Evolutionary conservation across 1,140 invertebrate genomes (phyloP), one percentile per base, ranked within the genome.

Genomic region (Heterodera schachtii): DNA sequence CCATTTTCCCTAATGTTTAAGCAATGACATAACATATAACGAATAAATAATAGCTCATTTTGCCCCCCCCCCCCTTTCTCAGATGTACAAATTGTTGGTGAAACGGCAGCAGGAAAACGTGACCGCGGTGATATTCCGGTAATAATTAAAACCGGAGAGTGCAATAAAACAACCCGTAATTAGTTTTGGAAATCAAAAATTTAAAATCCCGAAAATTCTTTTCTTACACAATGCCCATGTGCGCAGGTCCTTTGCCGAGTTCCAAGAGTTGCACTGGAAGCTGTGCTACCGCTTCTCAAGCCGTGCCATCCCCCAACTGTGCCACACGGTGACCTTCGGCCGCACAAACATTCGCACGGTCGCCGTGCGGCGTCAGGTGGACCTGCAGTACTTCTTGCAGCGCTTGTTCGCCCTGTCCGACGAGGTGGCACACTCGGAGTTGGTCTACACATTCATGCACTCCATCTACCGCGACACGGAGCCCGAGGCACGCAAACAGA

Each of bases 51-150:
- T 11, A 8, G 2, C 52, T 1, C 9, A 11, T 2, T 52, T 52
- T 77, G 21, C 64, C 64, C n/a, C 44, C 0, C 44, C 0, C 31
- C 31, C 31, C 31, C 31, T 31, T 31, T 89, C 89, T 60, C 84
- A 92, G 92, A 90, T 98, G 87, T 99, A 97, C 90, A 94, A 96
- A 85, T 91, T 98, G 69, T 93, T 93, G 85, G 94, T 99, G 69
- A 93, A 94, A 85, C 92, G 97, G 8, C 66, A 60, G 8, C 82
- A 83, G 43, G 82, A 83, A 71, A 83, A 84, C 16, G 82, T 83
- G 19, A 52, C 31, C 0, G 70, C 60, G 4, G 73, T 52, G 31
- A 70, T 83, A 21, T 83, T 83, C 52, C 44, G 75, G 75, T 52
- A 64, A 64, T 47, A 16, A 75, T 8, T 8, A 49, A 31, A 31